Percentiles rank a stretch among this genome's conserved stretches.
Conservation (phyloP, 1,140 invertebrate genomes). For the Ericerus pela region DNA sequence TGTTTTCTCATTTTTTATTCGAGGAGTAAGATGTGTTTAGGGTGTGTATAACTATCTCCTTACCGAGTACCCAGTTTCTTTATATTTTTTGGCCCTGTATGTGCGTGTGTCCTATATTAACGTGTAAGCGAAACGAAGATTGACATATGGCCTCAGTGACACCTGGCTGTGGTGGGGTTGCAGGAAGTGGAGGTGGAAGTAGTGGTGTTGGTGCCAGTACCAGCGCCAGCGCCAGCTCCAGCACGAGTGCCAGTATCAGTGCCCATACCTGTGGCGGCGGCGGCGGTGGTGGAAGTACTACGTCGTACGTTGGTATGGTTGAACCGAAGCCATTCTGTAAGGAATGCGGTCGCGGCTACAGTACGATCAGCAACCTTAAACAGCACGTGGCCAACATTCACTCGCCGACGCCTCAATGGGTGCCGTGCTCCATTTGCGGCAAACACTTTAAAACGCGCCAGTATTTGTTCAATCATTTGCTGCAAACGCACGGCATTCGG, state of each 20-base stretch:
- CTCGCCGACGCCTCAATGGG: constrained; percentile 44
- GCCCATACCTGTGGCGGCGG: constrained; percentile 15
- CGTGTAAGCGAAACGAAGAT: not conserved
- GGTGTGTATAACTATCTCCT: no score
- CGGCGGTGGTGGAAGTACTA: constrained; percentile 18
- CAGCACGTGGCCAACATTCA: constrained; percentile 58
- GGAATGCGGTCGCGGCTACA: constrained; percentile 50
- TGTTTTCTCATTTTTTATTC: no score
- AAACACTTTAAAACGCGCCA: constrained; percentile 53
- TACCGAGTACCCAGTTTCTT: no score
- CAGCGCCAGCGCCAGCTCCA: not conserved
- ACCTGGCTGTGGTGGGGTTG: constrained; percentile 8
- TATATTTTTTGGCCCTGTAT: no score
- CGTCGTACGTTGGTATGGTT: constrained; percentile 11
- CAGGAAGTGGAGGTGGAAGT: not conserved
- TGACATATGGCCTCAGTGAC: constrained; percentile 8
- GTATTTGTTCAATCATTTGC: constrained; percentile 50
- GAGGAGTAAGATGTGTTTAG: no score
- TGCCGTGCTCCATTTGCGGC: constrained; percentile 45
- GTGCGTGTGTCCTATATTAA: not conserved
- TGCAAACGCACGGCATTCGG: constrained; percentile 49
- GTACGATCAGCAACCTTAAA: constrained; percentile 48
- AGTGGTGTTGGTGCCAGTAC: not conserved
- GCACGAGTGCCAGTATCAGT: no score
- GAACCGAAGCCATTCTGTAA: constrained; percentile 43